phyloP scores from a whole-genome alignment of 1,140 invertebrate species.

The Temnothorax longispinosus region DNA sequence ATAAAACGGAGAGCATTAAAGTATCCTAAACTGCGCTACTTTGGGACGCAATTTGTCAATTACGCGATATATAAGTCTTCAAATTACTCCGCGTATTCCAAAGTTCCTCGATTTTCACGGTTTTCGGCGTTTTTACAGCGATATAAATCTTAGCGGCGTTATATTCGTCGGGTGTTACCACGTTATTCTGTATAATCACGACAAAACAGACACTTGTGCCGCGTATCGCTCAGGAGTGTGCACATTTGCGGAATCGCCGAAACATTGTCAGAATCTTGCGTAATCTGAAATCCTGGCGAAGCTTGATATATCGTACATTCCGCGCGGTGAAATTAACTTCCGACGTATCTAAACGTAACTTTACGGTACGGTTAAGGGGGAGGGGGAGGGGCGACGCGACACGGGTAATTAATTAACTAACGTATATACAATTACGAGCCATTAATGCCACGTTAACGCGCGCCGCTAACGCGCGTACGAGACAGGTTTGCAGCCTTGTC shows the following conservation, averaged over 20 bases:
- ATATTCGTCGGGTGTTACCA: neutral
- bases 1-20: constrained; percentile 14
- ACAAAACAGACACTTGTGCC: neutral
- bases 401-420: constrained; percentile 55
- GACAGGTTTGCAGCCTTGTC: constrained; percentile 31
- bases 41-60: neutral
- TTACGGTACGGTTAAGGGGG: neutral
- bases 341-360: constrained; percentile 44
- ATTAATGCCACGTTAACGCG: constrained; percentile 57
- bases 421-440: constrained; percentile 51
- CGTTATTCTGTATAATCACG: neutral
- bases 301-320: constrained; percentile 35
- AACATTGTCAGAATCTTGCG: constrained; percentile 30
- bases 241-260: neutral
- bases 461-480: neutral
- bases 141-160: neutral
- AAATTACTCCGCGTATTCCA: neutral
- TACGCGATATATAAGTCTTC: neutral
- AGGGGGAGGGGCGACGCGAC: neutral
- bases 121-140: neutral
- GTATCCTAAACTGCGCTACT: neutral
- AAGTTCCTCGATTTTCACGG: neutral
- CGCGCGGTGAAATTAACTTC: constrained; percentile 45
- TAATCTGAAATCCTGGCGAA: constrained; percentile 27
- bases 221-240: neutral